These are phyloP conservation scores for Ranitomeya variabilis DNA, from an alignment of 2,113 vertebrate genomes.

Conservation along the genomic window DNA sequence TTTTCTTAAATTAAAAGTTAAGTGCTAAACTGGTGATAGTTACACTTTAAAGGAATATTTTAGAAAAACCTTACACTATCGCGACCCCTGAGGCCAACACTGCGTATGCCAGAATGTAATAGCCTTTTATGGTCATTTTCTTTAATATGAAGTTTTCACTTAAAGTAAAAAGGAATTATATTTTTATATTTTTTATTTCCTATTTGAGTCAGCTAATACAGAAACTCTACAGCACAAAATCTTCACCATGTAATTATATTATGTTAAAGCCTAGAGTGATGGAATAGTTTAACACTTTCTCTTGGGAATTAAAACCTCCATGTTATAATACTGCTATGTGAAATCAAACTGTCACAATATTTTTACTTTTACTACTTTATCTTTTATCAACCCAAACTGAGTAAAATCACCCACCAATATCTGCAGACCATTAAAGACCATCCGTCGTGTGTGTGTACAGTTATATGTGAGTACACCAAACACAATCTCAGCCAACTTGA, in stretches of 20 bases:
- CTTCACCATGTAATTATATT: neutral
- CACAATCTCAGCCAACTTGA: constrained; percentile 3
- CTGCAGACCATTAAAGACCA: neutral
- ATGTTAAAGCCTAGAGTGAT: neutral
- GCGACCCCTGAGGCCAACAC: neutral
- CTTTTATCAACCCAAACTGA: neutral
- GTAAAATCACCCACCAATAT: neutral
- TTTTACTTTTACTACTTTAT: neutral
- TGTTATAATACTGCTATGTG: neutral
- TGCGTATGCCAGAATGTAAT: neutral
- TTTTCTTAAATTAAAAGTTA: no score
- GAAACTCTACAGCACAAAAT: neutral
- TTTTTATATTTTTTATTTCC: neutral
- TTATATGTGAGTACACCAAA: neutral
- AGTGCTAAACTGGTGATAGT: no score
- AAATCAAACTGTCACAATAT: neutral
- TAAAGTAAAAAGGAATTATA: neutral
- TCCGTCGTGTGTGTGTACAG: neutral
- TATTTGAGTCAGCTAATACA: neutral
- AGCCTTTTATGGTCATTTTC: neutral
- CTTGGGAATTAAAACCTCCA: no score
- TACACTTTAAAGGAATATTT: no score
- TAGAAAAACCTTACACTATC: neutral
- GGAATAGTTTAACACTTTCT: neutral
- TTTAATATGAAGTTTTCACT: neutral